Conservation (phyloP, 2,113 vertebrate genomes). For the Phaetusa simplex region DNA sequence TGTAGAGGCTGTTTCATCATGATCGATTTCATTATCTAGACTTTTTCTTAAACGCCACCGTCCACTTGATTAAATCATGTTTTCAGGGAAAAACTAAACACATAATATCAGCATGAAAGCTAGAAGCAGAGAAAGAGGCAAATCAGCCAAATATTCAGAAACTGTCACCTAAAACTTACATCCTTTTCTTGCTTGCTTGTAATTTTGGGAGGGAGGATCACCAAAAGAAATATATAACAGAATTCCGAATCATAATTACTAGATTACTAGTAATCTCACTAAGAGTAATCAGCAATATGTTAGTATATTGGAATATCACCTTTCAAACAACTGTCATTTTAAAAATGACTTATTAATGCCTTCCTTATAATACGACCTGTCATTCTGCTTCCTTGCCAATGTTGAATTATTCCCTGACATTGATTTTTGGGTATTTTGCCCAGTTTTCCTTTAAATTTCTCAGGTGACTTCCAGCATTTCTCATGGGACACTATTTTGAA, state of each 20-base stretch:
- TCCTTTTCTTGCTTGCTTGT: background rate
- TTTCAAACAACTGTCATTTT: background rate
- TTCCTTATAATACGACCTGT: background rate
- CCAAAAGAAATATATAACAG: background rate
- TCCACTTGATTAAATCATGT: background rate
- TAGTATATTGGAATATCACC: background rate
- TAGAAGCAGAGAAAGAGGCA: background rate
- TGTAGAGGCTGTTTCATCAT: conserved; percentile 39
- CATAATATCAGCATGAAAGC: background rate
- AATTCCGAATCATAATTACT: background rate
- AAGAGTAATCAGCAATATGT: background rate
- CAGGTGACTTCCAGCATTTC: background rate
- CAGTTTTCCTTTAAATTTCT: background rate
- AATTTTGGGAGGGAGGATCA: background rate
- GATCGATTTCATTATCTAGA: background rate
- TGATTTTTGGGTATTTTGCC: background rate
- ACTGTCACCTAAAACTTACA: background rate
- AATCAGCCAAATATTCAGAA: background rate
- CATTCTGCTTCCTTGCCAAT: background rate
- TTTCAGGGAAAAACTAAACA: background rate
- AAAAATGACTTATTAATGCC: background rate
- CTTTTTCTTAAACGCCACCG: background rate
- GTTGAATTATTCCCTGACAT: background rate
- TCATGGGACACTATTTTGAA: background rate
- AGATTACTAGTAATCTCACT: background rate